Evolutionary conservation across 2,797 vertebrate species (phyloP), one percentile per base, ranked within the genome.

Genomic region (Naso thynnoides): DNA sequence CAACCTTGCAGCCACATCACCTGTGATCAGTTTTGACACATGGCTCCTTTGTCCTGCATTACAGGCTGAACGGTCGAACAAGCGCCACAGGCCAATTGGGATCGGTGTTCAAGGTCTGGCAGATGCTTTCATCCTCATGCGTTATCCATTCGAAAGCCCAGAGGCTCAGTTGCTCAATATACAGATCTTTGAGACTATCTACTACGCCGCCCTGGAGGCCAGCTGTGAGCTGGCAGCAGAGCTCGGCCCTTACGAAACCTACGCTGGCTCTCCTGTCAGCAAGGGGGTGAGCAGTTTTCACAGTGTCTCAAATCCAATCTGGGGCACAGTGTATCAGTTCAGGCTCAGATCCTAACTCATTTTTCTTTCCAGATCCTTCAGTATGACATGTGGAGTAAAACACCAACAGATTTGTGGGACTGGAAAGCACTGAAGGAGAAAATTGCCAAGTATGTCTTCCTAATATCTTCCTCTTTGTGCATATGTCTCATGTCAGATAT

Each of bases 161-260:
- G 93, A 97, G 85, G 98, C 98, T 8, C 97, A 98, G 90, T 60
- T 89, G 36, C 84, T 99, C 49, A 99, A 99, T 94, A 95, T 91
- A 53, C 97, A 98, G 27, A 98, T 99, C 78, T 99, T 99, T 19
- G 97, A 99, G 95, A 99, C 98, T 55, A 97, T 99, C 63, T 99
- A 99, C 88, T 93, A 97, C 0, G 95, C 96, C 8, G 96, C 98
- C 0, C 87, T 99, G 90, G 97, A 99, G 86, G 95, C 97, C 82
- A 99, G 98, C 90, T 99, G 96, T 77, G 96, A 97, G 8, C 93
- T 99, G 39, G 97, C 98, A n/a, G 87, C 73, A n/a, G 91, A 96
- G 63, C 68, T 90, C 0, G 97, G 96, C 0, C 67, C 96, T 0
- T 99, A 99, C 0, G 90, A 97, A 38, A 98, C 96, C 1, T 99